phyloP scores from a whole-genome alignment of 2,888 invertebrate species.

The Volucella inflata region DNA sequence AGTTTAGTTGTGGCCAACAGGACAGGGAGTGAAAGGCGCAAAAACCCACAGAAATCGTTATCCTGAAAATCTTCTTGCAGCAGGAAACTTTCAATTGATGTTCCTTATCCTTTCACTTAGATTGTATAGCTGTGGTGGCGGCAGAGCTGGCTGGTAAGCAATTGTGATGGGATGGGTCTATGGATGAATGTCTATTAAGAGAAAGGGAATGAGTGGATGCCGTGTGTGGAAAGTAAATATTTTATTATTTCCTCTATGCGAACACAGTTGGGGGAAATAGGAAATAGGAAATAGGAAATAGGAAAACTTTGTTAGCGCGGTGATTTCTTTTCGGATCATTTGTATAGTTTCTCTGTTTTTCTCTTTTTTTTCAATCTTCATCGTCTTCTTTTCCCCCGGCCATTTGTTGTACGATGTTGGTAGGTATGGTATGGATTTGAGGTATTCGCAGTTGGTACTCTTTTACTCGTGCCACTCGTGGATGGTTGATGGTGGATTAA shows the following conservation, averaged over 20 bases:
- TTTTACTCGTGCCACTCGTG: constrained; percentile 14
- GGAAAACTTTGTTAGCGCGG: constrained; percentile 67
- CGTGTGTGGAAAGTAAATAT: constrained; percentile 61
- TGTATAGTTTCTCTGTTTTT: constrained; percentile 18
- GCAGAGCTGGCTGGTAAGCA: too few species aligned
- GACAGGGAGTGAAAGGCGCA: constrained; percentile 3
- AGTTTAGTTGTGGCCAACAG: constrained; percentile 36
- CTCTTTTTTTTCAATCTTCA: constrained; percentile 10
- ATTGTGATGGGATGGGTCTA: too few species aligned
- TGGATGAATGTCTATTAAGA: too few species aligned
- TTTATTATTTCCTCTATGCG: constrained; percentile 63
- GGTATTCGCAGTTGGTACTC: not conserved
- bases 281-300: constrained; percentile 52
- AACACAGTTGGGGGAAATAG: constrained; percentile 21
- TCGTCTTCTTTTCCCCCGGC: not conserved
- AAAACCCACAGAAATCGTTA: constrained; percentile 53
- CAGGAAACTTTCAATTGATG: constrained; percentile 68
- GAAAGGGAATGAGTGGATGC: not conserved
- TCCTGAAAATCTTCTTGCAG: constrained; percentile 63
- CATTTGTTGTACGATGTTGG: not conserved
- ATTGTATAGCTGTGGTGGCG: constrained; percentile 30
- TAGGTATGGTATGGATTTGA: too few species aligned
- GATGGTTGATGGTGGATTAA: constrained; percentile 40
- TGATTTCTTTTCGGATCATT: constrained; percentile 60
- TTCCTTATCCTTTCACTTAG: constrained; percentile 69